Base-by-base conservation (phyloP, 2,113 vertebrate genomes). In the Oxyura jamaicensis region DNA sequence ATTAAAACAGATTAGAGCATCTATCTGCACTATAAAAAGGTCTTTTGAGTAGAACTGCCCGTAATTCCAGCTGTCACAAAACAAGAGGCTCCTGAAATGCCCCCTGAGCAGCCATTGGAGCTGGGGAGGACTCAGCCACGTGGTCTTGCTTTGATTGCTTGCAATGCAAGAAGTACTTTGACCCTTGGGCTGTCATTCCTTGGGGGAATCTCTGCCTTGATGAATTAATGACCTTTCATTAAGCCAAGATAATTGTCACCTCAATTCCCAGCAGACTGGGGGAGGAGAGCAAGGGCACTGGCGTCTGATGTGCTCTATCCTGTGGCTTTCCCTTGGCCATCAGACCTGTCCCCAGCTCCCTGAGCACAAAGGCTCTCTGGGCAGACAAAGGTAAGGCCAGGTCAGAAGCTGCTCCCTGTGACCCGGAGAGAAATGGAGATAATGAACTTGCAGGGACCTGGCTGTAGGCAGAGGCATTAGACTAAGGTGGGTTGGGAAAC, bases 1-100 rank as follows among this genome's bases (percentile, higher is more conserved):
- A 88, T 95, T 96, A 88, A 94, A 96, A 88, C 78, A 86, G 94
- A 96, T 94, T 81, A 95, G 80, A 95, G 89, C 87, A 94, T 97
- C 91, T 93, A 78, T 94, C 86, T 96, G 75, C 60, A 90, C 73
- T 79, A 88, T 88, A 84, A 94, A 95, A 95, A 94, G 76, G 91
- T 55, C 73, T 48, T 93, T 97, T 93, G 17, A 82, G 63, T 41
- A 35, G 77, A 91, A 58, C 66, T 84, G 66, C 58, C 79, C 15
- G 2, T 93, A 71, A 96, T 91, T 96, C 86, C 85, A 77, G 55
- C 86, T 95, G 86, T 73, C 86, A 81, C 75, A 42, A 87, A 94
- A 72, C 28, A 39, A 87, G 91, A 80, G 79, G 13, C 65, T 92
- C 86, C 86, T 78, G 90, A 87, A 94, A 87, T 67, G 41, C 85